phyloP scores from a whole-genome alignment of 2,888 invertebrate genomes.

The Brachyptera putata region DNA sequence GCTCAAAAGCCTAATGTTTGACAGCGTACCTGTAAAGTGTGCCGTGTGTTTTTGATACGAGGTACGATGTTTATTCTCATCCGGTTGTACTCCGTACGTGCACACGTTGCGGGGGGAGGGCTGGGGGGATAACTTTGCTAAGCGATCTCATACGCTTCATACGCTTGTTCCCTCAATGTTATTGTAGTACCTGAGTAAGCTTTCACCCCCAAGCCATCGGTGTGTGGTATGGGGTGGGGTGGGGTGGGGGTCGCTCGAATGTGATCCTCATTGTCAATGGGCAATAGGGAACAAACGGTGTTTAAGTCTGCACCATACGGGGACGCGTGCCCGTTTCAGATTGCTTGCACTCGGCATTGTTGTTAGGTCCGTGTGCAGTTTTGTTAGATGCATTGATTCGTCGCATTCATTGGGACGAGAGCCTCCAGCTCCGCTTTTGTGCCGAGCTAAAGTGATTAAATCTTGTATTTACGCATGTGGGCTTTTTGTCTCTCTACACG shows the following conservation, averaged over 20 bases:
- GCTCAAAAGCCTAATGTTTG: no score
- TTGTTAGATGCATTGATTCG: neutral
- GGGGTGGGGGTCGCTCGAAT: neutral
- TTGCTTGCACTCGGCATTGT: constrained; percentile 2
- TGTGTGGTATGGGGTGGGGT: no score
- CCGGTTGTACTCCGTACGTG: neutral
- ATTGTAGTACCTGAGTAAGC: constrained; percentile 21
- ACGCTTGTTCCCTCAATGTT: constrained; percentile 9
- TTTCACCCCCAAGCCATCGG: constrained; percentile 17
- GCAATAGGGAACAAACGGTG: constrained; percentile 18
- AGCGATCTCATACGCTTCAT: constrained; percentile 7
- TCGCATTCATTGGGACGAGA: no score
- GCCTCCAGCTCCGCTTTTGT: no score
- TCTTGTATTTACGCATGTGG: no score
- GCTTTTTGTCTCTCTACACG: no score
- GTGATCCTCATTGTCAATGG: constrained; percentile 2
- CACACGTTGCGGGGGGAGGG: no score
- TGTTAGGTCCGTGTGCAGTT: neutral
- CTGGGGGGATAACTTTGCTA: neutral
- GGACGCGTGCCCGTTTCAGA: constrained; percentile 11
- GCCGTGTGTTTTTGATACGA: no score
- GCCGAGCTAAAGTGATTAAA: no score
- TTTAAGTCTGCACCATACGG: neutral
- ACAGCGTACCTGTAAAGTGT: no score
- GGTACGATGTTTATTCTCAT: neutral